A percentile compares a stretch with the other conserved stretches of the same genome.
These are phyloP conservation scores for Rhamnusium bicolor DNA, from an alignment of 2,888 invertebrate genomes.

Conservation along the genomic window DNA sequence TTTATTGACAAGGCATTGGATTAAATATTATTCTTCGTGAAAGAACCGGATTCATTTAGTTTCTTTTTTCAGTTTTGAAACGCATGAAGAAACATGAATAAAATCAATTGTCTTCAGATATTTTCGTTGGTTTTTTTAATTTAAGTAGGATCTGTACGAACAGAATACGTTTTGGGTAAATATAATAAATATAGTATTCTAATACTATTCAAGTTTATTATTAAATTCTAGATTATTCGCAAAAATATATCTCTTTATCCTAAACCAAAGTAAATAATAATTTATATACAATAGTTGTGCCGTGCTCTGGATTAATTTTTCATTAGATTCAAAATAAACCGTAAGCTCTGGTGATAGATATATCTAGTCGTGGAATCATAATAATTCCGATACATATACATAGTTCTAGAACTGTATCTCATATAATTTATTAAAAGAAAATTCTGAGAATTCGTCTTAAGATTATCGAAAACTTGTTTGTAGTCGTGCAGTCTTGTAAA, in stretches of 20 bases:
- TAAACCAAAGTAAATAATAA: not conserved
- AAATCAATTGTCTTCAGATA: not conserved
- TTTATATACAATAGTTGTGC: not conserved
- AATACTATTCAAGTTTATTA: no score
- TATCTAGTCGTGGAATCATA: no score
- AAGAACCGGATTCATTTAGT: not conserved
- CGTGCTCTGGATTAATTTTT: not conserved
- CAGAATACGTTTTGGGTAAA: not conserved
- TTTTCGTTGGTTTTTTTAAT: not conserved
- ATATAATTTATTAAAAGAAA: no score
- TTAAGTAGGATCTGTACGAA: not conserved
- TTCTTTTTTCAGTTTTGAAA: not conserved
- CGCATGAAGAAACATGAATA: not conserved
- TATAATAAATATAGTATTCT: no score
- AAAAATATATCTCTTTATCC: not conserved
- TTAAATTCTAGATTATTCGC: no score
- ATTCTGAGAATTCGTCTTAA: no score
- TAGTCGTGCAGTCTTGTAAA: no score
- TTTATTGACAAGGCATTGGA: not conserved
- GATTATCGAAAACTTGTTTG: no score
- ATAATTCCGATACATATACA: no score
- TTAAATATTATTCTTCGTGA: not conserved
- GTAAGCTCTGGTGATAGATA: not conserved
- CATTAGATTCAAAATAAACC: not conserved
- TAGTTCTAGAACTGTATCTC: no score